These are phyloP conservation scores for Lysiphlebus fabarum DNA, from an alignment of 1,140 invertebrate species.

Conservation along the genomic window DNA sequence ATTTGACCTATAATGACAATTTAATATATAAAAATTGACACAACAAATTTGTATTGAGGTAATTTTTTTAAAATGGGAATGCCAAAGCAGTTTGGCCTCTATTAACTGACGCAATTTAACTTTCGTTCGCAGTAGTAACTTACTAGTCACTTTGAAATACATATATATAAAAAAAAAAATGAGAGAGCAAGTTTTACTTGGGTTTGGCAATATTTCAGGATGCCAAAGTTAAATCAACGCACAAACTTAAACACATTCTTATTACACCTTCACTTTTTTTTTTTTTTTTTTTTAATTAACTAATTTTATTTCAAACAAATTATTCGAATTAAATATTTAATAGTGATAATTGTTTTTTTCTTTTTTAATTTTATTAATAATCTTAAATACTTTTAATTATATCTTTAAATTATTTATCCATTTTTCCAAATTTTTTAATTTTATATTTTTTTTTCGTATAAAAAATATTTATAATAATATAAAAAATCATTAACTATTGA, in stretches of 20 bases:
- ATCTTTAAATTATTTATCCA: no score
- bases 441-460: no score
- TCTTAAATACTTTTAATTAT: not conserved
- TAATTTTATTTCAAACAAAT: not conserved
- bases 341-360: not conserved
- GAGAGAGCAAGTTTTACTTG: constrained; percentile 23
- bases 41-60: no score
- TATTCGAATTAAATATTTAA: not conserved
- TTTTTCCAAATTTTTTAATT: no score
- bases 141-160: constrained; percentile 2
- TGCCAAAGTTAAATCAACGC: constrained; percentile 23
- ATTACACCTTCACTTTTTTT: constrained; percentile 1
- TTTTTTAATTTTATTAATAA: not conserved
- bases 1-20: no score
- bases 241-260: not conserved
- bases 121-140: constrained; percentile 29
- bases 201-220: constrained; percentile 31
- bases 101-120: constrained; percentile 32
- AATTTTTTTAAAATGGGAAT: not conserved
- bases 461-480: no score
- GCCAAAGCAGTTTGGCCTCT: constrained; percentile 30
- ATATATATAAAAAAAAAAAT: no score
- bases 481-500: no score
- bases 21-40: no score
- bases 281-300: not conserved